Evolutionary conservation across 2,888 invertebrate genomes (phyloP).

Genomic region (Drosophila histrio): DNA sequence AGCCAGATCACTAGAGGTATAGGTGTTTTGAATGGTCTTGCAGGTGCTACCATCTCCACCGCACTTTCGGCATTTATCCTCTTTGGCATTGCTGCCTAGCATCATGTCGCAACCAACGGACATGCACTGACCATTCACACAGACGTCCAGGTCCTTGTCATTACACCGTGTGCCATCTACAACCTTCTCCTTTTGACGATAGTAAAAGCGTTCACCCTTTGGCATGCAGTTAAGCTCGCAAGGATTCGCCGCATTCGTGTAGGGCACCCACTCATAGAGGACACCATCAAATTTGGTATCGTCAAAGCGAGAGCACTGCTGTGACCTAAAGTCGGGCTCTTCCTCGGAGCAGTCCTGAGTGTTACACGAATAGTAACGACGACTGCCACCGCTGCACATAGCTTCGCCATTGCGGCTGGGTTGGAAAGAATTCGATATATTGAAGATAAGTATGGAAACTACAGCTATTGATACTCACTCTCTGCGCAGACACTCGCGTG

Average conservation of each 20-base stretch:
- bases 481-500: slow-evolving; percentile 89
- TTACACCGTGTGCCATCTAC: slow-evolving; percentile 93
- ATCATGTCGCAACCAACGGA: slow-evolving; percentile 97
- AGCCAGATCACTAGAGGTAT: slow-evolving; percentile 90
- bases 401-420: slow-evolving; percentile 87
- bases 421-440: background rate
- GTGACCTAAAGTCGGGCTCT: slow-evolving; percentile 91
- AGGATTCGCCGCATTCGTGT: slow-evolving; percentile 93
- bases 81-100: slow-evolving; percentile 93
- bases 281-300: slow-evolving; percentile 91
- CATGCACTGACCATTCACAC: slow-evolving; percentile 97
- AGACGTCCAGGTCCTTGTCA: slow-evolving; percentile 94
- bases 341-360: slow-evolving; percentile 94
- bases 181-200: slow-evolving; percentile 91
- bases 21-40: slow-evolving; percentile 89
- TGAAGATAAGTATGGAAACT: background rate
- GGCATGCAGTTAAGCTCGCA: slow-evolving; percentile 99
- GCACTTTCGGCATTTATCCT: slow-evolving; percentile 96
- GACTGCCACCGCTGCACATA: slow-evolving; percentile 90
- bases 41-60: slow-evolving; percentile 96
- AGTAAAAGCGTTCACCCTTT: slow-evolving; percentile 94
- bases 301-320: slow-evolving; percentile 95
- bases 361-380: slow-evolving; percentile 95
- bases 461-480: slow-evolving; percentile 84
- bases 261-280: slow-evolving; percentile 94